Evolutionary conservation across 2,888 invertebrate genomes (phyloP), one percentile per base, ranked within the genome.

Genomic region (Glaucopsyche alexis): DNA sequence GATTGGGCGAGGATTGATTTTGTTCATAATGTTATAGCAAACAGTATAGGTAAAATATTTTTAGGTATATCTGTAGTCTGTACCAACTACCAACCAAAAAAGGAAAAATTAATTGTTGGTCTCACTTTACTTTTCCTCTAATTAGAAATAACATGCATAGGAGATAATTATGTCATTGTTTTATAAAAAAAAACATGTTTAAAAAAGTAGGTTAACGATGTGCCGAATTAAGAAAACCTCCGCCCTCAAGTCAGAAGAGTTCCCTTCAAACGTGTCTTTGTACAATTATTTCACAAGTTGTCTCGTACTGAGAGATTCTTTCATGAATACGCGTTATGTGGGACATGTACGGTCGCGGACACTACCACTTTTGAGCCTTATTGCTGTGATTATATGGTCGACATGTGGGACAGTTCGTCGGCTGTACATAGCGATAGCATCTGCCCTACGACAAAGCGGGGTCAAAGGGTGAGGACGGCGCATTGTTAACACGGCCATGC

Each of bases 401-500:
- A 38, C 19, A 16, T 38, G 60, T 13, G 13, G 47, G 2, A 4
- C 9, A 47, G 47, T 50, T 38, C 50, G 60, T 14, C 71, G 60
- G 71, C 19, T 13, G 60, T 60, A 49, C 29, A 64, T 47, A 14
- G 87, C 84, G 87, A 85, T 87, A 86, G 85, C 86, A 83, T 86
- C 87, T 86, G 85, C 81, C 85, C 87, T 82, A 89, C 90, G 89
- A 89, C 86, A 84, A 55, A 71, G 71, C 60, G 83, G 83, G 91
- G 90, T 90, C 91, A 91, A 86, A 91, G 91, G 86, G 89, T 85
- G 84, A 80, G 85, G 86, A 82, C 64, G 38, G 83, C 83, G 86
- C 90, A 91, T 91, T 92, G 91, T 91, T 91, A 91, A 87, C 89
- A 86, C 87, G 88, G 87, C 87, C 87, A 84, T 83, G 85, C 85